A percentile compares a stretch with the other conserved stretches of the same genome.
These are phyloP conservation scores for Mandrillus leucophaeus DNA, from an alignment of 2,113 vertebrate genomes.

Conservation along the genomic window DNA sequence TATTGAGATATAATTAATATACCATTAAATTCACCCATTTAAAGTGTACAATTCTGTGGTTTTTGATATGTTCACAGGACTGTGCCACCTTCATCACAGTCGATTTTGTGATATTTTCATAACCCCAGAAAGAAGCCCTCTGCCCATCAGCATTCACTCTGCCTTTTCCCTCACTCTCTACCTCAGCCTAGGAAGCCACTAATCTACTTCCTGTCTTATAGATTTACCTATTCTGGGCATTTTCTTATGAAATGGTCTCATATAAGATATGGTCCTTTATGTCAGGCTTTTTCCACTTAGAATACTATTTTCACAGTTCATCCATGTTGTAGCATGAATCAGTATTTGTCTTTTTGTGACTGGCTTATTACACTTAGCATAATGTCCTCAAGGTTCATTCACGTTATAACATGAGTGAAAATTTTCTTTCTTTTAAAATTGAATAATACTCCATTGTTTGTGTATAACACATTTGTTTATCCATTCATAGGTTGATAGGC, in stretches of 20 bases:
- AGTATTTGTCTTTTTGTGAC: neutral
- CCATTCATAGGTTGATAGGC: neutral
- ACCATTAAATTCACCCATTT: neutral
- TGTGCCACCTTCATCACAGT: neutral
- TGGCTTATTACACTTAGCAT: neutral
- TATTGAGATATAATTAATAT: neutral
- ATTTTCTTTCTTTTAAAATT: neutral
- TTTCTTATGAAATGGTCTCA: neutral
- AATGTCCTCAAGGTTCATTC: neutral
- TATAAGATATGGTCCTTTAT: neutral
- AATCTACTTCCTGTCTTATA: neutral
- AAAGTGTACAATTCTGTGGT: neutral
- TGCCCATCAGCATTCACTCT: neutral
- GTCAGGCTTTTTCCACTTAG: neutral
- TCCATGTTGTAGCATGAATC: neutral
- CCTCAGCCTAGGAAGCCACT: neutral
- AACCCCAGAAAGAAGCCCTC: neutral
- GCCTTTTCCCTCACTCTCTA: too few species aligned
- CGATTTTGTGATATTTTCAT: neutral
- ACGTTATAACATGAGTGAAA: neutral
- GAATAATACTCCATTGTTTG: neutral
- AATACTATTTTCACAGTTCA: neutral
- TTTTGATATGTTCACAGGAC: neutral
- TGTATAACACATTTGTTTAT: neutral
- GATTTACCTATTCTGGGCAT: neutral